Evolutionary conservation across 2,113 vertebrate species (phyloP), one percentile per base, ranked within the genome.

Genomic region (Dipodomys ordii): DNA sequence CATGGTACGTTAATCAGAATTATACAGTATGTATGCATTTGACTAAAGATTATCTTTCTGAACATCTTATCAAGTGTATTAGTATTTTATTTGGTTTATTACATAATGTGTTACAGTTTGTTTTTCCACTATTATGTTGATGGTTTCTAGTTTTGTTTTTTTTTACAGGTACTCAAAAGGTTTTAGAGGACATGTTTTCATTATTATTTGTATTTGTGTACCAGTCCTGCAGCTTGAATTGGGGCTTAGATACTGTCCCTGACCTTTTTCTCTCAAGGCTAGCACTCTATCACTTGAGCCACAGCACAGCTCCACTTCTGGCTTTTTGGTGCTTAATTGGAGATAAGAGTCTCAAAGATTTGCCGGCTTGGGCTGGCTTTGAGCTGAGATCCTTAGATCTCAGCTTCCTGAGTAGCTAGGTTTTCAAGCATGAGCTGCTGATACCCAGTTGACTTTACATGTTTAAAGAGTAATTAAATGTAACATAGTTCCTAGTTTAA

Each of bases 171-270:
- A 79, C n/a, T 79, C 16, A 10, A 7, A 11, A 44, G 22, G 22
- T 83, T 57, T 93, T 80, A 76, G n/a, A 53, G 16, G 20, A 28
- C 25, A 35, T 53, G 12, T 78, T 94, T 90, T 87, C 20, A 88
- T 92, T 90, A 57, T 57, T 57, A 57, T 57, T 57, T 57, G 53
- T 57, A 11, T 49, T 57, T 57, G 53, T 57, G 53, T 57, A 57
- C 53, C 15, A 4, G 15, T 57, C 53, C 15, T 57, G 53, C 16
- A 49, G 53, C 53, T 53, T 53, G 49, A 53, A 9, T 13, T 57
- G 53, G 53, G 53, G 15, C 53, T 13, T 57, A 53, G 53, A 57
- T 16, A 4, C 53, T 57, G 15, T 57, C 53, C 16, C 15, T 57
- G 16, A 57, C 53, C 53, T 57, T 57, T 57, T 57, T 18, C 15